These are phyloP conservation scores for Octopus bimaculoides DNA, from an alignment of 1,140 invertebrate species.

Conservation along the genomic window DNA sequence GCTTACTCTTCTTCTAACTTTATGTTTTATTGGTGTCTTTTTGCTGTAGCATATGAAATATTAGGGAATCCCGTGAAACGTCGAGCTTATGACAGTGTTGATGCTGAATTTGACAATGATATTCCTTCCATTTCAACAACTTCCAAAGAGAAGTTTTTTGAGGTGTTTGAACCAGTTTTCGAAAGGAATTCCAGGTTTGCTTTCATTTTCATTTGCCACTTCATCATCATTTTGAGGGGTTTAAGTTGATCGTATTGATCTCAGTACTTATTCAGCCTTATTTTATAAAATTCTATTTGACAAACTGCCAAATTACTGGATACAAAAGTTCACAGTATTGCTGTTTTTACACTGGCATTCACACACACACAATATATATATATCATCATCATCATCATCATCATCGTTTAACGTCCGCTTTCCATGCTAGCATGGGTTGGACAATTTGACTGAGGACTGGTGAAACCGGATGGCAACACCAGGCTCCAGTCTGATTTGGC, in stretches of 20 bases:
- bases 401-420: too few species aligned
- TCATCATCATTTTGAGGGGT: not conserved
- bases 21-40: constrained; percentile 5
- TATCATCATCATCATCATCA: too few species aligned
- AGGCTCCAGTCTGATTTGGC: too few species aligned
- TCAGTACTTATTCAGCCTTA: not conserved
- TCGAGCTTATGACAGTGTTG: constrained; percentile 92
- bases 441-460: too few species aligned
- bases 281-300: too few species aligned
- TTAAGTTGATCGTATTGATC: not conserved
- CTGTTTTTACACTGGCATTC: too few species aligned
- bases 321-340: too few species aligned
- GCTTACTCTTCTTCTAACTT: not conserved
- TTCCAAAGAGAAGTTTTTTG: constrained; percentile 81
- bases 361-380: too few species aligned
- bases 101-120: constrained; percentile 88
- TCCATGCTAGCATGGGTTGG: too few species aligned
- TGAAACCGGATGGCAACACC: too few species aligned
- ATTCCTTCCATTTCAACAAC: constrained; percentile 72
- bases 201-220: not conserved
- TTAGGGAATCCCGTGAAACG: constrained; percentile 79
- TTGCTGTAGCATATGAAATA: constrained; percentile 76
- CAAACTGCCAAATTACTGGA: too few species aligned
- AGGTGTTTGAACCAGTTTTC: constrained; percentile 78
- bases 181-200: constrained; percentile 70